Evolutionary conservation across 2,888 invertebrate genomes (phyloP).

Genomic region (Beris chalybata): DNA sequence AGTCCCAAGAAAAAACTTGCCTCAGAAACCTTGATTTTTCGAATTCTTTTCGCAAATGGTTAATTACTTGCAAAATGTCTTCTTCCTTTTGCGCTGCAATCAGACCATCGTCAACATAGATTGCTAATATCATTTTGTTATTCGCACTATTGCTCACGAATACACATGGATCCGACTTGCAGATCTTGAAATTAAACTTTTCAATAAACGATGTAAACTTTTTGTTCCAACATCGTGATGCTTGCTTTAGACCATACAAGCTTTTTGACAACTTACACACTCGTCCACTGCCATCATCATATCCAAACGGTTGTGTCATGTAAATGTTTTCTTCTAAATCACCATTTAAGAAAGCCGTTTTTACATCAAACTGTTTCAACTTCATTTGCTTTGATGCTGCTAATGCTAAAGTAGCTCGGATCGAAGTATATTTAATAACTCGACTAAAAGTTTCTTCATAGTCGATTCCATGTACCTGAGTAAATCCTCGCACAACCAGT

Average conservation of each 20-base stretch:
- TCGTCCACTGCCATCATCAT: constrained; percentile 11
- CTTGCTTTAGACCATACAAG: constrained; percentile 33
- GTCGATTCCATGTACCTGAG: constrained; percentile 43
- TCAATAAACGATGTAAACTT: constrained; percentile 28
- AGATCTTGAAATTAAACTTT: constrained; percentile 16
- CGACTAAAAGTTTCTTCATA: constrained; percentile 47
- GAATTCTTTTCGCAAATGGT: constrained; percentile 20
- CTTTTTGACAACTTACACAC: constrained; percentile 25
- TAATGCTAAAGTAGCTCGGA: constrained; percentile 40
- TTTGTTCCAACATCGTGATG: constrained; percentile 30
- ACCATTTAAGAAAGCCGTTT: constrained; percentile 29
- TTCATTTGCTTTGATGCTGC: constrained; percentile 11
- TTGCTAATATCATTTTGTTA: constrained; percentile 14
- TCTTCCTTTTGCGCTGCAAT: constrained; percentile 17
- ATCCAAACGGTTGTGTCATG: constrained; percentile 31
- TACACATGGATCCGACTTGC: constrained; percentile 28
- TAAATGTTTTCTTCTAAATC: constrained; percentile 28
- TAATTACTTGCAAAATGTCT: constrained; percentile 14
- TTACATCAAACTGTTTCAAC: constrained; percentile 27
- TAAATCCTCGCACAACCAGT: constrained; percentile 45
- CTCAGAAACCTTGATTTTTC: constrained; percentile 7
- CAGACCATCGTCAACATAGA: constrained; percentile 24
- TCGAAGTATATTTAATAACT: constrained; percentile 43
- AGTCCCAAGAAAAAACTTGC: constrained; percentile 31
- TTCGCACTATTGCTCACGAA: neutral